These are phyloP conservation scores for Microdon myrmicae DNA, from an alignment of 2,888 invertebrate genomes.

Conservation along the genomic window DNA sequence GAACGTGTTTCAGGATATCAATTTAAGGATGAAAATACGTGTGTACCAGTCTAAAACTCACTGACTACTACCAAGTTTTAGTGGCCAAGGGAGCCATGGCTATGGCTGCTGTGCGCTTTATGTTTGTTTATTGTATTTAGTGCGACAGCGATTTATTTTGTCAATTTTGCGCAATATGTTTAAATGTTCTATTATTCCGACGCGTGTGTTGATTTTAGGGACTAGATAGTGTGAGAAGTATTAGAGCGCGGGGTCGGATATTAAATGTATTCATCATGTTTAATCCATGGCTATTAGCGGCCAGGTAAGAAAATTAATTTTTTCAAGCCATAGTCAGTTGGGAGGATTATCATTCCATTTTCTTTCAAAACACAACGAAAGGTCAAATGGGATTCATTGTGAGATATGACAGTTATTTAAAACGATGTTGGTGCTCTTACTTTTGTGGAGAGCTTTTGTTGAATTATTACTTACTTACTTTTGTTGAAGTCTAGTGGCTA, in stretches of 20 bases:
- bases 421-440: too few species aligned
- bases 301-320: conserved; percentile 30
- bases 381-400: too few species aligned
- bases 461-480: too few species aligned
- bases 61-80: conserved; percentile 2
- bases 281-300: conserved; percentile 38
- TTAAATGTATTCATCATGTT: conserved; percentile 28
- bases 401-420: too few species aligned
- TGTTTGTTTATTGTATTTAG: conserved; percentile 53
- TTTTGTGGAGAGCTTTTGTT: too few species aligned
- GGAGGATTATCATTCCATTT: too few species aligned
- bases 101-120: conserved; percentile 36
- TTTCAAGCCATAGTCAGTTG: too few species aligned
- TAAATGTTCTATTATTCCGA: conserved; percentile 48
- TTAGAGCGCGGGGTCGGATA: not conserved
- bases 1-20: conserved; percentile 51
- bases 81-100: not conserved
- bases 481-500: too few species aligned
- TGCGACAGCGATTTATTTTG: conserved; percentile 48
- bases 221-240: too few species aligned
- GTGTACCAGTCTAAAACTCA: conserved; percentile 41
- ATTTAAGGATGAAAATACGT: conserved; percentile 52
- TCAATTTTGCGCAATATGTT: conserved; percentile 49
- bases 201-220: conserved; percentile 30
- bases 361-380: too few species aligned